Base-by-base conservation (phyloP, 1,140 invertebrate species). In the Monomorium pharaonis region DNA sequence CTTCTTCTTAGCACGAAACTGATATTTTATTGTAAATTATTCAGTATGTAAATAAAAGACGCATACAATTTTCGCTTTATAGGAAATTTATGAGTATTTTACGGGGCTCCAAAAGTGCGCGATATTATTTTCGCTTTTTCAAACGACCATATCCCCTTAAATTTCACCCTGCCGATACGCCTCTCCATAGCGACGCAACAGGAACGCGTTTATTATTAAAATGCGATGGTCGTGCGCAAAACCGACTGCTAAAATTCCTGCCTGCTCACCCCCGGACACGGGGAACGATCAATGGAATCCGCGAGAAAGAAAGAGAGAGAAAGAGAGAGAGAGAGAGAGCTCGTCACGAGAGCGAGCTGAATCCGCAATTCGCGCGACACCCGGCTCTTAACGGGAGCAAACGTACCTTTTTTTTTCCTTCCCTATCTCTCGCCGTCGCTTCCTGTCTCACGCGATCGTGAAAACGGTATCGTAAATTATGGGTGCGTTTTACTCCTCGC, bases 391-490 rank as follows among this genome's bases (percentile, higher is more conserved):
- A 85, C 84, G 76, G 60, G 47, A 78, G 81, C 37, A 14, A 65
- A 77, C 42, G 54, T 70, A 58, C 24, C 30, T 27, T 60, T 44
- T 54, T 56, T 63, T 76, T 49, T 65, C 21, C 37, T 14, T 72
- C 47, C 51, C 60, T 75, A 44, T 54, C 27, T 76, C 37, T 60
- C 47, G n/a, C 21, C 30, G 47, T 60, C 58, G 33, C 12, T 70
- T 60, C 65, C 78, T 63, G 58, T 70, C 78, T 85, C 67, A 62
- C 81, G 78, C 49, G 85, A 58, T 84, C 86, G 81, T 65, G 86
- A 76, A 85, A 84, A 84, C 86, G 81, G 81, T 84, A 84, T 76
- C 86, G 86, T 87, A 87, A 87, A 87, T 87, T 87, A 85, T 67
- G 70, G 37, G 30, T 63, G n/a, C 74, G 67, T 75, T 86, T 86